These are phyloP conservation scores for Agriopis marginaria DNA, from an alignment of 2,888 invertebrate species.

Conservation along the genomic window DNA sequence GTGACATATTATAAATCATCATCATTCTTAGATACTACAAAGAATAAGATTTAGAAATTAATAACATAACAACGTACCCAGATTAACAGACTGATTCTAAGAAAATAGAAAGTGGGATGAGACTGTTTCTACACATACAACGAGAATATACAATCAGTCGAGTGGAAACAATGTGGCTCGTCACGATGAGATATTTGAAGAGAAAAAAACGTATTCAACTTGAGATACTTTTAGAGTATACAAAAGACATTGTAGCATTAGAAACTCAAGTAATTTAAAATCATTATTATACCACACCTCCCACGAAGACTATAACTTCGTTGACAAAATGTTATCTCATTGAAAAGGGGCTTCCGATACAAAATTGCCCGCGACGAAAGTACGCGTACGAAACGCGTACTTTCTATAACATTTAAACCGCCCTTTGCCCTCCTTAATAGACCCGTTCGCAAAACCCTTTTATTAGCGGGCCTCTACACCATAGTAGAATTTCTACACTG, in stretches of 20 bases:
- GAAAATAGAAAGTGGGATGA: constrained; percentile 21
- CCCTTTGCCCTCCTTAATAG: too few relatives aligned
- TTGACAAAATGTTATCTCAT: not conserved
- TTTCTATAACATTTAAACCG: too few relatives aligned
- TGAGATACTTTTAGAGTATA: constrained; percentile 18
- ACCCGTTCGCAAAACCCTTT: too few relatives aligned
- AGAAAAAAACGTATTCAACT: constrained; percentile 14
- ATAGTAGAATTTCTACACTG: too few relatives aligned
- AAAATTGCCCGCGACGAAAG: too few relatives aligned
- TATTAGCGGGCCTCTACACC: too few relatives aligned
- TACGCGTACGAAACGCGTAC: too few relatives aligned
- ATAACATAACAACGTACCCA: not conserved
- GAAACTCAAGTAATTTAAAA: constrained; percentile 12
- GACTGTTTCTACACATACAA: constrained; percentile 7
- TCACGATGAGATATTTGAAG: not conserved
- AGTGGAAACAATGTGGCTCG: constrained; percentile 8
- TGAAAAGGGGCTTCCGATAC: not conserved
- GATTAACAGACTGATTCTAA: not conserved
- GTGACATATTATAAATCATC: not conserved
- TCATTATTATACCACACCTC: not conserved
- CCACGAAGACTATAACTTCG: not conserved
- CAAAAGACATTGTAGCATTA: constrained; percentile 16
- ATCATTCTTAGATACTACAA: not conserved
- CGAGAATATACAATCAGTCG: constrained; percentile 2
- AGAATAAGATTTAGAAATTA: not conserved